phyloP scores from a whole-genome alignment of 1,140 invertebrate genomes.

The Ceratina australensis region DNA sequence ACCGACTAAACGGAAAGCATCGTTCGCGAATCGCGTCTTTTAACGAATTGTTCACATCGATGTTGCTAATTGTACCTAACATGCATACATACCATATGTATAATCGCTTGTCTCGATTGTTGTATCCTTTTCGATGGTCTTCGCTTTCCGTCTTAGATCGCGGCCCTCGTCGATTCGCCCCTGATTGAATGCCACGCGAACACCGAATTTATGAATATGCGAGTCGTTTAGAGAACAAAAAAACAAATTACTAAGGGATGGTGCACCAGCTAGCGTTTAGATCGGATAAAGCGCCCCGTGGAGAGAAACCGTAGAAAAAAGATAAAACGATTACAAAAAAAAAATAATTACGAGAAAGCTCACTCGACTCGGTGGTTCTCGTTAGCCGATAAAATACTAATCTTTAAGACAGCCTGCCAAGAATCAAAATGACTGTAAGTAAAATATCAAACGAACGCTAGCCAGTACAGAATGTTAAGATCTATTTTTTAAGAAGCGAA shows the following conservation, averaged over 20 bases:
- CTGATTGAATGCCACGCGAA: constrained; percentile 24
- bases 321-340: background rate
- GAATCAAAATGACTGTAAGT: constrained; percentile 68
- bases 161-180: constrained; percentile 44
- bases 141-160: constrained; percentile 53
- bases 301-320: background rate
- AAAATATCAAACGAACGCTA: constrained; percentile 65
- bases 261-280: constrained; percentile 70
- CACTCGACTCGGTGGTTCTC: constrained; percentile 66
- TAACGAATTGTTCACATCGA: constrained; percentile 10
- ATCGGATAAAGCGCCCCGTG: constrained; percentile 61
- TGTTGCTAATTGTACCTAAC: constrained; percentile 2
- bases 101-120: constrained; percentile 15
- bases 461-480: constrained; percentile 74
- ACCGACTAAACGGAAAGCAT: constrained; percentile 54
- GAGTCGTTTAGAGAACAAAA: constrained; percentile 31
- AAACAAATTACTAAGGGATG: constrained; percentile 53
- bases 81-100: background rate
- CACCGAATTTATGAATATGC: constrained; percentile 58
- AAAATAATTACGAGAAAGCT: constrained; percentile 50
- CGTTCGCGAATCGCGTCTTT: constrained; percentile 20
- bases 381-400: constrained; percentile 59
- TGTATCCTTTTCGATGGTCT: background rate
- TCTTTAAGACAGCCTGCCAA: constrained; percentile 65
- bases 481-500: constrained; percentile 80